Evolutionary conservation across 30 jellyfish, hydroid and myxozoan genomes (phyloP), one percentile per base, ranked within the genome.

Genomic region (Rhopilema esculentum): DNA sequence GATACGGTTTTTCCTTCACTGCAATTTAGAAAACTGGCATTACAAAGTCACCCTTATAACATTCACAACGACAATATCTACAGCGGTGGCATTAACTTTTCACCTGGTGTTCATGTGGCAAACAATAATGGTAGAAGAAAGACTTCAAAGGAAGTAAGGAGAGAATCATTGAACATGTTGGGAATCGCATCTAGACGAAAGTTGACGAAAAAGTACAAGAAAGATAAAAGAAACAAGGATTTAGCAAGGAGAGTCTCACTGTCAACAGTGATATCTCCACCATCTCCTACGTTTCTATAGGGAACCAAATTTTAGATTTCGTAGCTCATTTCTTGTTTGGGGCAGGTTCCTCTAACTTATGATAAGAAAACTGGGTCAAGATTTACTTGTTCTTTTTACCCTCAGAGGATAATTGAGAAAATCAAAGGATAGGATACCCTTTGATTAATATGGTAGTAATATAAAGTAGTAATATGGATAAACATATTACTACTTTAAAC

Each of bases 71-170:
- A 15, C n/a, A 40, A 57, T 31, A 69, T 49, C 70, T 53, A 62
- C 32, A 27, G 66, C 48, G 48, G 89, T 24, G 92, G 92, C 0
- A 85, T 70, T 8, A 83, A 61, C 52, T 71, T 83, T 75, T 15
- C 92, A 18, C 31, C 92, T 1, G 80, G 62, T 16, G 75, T 83
- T 33, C 65, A 26, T 1, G 16, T 83, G 28, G 75, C 80, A 25
- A 31, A 22, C 18, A 70, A 51, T 2, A 51, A 19, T 51, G 86
- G 80, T 7, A 17, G 72, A 72, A 31, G 1, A 29, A 83, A 83
- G 40, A 68, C 82, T 0, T 24, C 80, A 1, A 66, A 79, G 19
- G 73, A 70, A 33, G 92, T 83, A 0, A 62, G 92, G 31, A 65
- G 53, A 29, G 86, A 83, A 1, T 83, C 92, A 0, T 31, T 83